These are phyloP conservation scores for Tympanoctomys barrerae DNA, from an alignment of 2,797 vertebrate species.

Conservation along the genomic window DNA sequence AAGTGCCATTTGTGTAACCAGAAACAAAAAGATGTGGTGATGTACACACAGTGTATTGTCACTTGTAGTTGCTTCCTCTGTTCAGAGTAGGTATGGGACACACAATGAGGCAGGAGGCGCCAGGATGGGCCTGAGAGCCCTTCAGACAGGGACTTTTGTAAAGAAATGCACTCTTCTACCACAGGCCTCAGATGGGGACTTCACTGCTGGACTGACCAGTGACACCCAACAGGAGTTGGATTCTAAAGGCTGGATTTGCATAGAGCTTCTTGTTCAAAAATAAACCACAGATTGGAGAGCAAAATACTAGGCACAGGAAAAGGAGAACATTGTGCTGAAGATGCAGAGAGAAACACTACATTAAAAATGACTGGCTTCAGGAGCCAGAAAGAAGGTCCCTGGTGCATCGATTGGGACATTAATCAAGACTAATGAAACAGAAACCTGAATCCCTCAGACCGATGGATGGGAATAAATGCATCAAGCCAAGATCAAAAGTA, in stretches of 20 bases:
- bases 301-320: neutral
- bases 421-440: neutral
- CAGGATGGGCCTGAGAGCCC: neutral
- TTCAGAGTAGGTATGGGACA: neutral
- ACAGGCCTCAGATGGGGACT: neutral
- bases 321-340: neutral
- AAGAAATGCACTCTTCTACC: neutral
- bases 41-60: neutral
- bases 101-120: neutral
- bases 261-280: conserved; percentile 18
- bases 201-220: neutral
- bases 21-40: neutral
- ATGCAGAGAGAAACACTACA: neutral
- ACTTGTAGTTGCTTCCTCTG: neutral
- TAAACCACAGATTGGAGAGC: neutral
- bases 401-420: neutral
- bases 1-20: neutral
- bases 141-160: neutral
- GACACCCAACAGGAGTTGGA: neutral
- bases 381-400: neutral
- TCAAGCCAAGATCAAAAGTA: neutral
- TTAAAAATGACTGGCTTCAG: neutral
- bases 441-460: neutral
- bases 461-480: neutral
- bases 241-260: neutral